Conservation (phyloP, 2,797 vertebrate genomes). For the Macroramphosus scolopax region DNA sequence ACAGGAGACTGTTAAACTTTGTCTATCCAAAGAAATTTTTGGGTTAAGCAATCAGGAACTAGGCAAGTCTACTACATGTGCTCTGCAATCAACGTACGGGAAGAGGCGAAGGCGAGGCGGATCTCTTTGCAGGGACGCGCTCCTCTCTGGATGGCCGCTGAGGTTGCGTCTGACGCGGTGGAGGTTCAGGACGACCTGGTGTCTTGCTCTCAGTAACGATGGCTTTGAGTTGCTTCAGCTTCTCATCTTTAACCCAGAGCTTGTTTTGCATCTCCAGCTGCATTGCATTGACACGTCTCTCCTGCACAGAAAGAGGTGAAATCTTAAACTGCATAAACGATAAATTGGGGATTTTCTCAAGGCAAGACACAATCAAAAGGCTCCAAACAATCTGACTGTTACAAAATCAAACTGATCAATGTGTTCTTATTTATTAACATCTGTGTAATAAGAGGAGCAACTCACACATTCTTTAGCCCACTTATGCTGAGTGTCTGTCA, state of each 20-base stretch:
- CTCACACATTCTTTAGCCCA: constrained; percentile 98
- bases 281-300: constrained; percentile 90
- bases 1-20: not conserved
- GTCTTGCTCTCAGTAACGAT: constrained; percentile 87
- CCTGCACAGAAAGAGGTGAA: constrained; percentile 63
- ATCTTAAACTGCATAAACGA: no score
- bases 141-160: constrained; percentile 51
- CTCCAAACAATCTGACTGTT: no score
- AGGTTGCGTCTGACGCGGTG: constrained; percentile 71
- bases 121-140: constrained; percentile 53
- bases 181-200: constrained; percentile 53
- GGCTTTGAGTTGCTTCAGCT: constrained; percentile 96
- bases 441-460: no score
- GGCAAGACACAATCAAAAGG: no score
- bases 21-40: not conserved
- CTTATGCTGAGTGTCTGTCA: constrained; percentile 85
- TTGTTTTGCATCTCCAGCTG: constrained; percentile 98
- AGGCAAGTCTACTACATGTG: constrained; percentile 1
- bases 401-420: no score
- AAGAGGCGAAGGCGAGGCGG: constrained; percentile 71
- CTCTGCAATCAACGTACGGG: constrained; percentile 81
- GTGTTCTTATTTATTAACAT: no score
- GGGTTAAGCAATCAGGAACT: no score
- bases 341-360: no score
- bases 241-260: constrained; percentile 98